These are phyloP conservation scores for Gambusia yucatana DNA, from an alignment of 2,797 vertebrate genomes.

Conservation along the genomic window DNA sequence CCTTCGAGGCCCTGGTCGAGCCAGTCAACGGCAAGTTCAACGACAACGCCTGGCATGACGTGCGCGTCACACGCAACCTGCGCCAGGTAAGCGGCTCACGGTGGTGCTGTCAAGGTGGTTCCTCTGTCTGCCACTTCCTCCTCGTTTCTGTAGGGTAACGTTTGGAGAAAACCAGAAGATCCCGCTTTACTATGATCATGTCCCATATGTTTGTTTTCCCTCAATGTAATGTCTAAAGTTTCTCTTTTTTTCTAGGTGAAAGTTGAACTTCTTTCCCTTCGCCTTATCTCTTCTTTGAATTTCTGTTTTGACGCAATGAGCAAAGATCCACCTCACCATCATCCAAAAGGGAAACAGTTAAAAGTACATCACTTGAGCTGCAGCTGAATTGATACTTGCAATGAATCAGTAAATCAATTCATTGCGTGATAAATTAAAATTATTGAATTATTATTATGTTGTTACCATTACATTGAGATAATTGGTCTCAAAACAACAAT, in stretches of 20 bases:
- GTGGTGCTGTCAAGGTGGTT: constrained; percentile 26
- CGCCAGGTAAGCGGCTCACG: constrained; percentile 88
- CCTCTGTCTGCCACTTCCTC: constrained; percentile 6
- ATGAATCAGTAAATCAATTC: too few species aligned
- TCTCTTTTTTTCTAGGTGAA: constrained; percentile 37
- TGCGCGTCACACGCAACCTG: constrained; percentile 96
- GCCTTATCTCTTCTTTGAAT: background rate
- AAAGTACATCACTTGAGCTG: background rate
- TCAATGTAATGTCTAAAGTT: constrained; percentile 9
- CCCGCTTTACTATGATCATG: background rate
- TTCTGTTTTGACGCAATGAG: background rate
- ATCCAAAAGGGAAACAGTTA: background rate
- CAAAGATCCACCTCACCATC: constrained; percentile 38
- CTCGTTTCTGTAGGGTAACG: constrained; percentile 11
- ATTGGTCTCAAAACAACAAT: too few species aligned
- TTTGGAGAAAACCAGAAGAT: background rate
- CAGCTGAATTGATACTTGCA: background rate
- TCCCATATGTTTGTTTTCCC: constrained; percentile 12
- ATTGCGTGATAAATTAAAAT: background rate
- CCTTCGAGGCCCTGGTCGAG: constrained; percentile 95
- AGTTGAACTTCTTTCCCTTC: background rate
- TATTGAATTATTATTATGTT: too few species aligned
- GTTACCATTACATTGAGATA: too few species aligned
- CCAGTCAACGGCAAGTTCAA: constrained; percentile 97
- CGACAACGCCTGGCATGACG: constrained; percentile 93